A percentile compares a stretch with the other conserved stretches of the same genome.
phyloP scores from a whole-genome alignment of 2,113 vertebrate genomes.

The Mirounga angustirostris region DNA sequence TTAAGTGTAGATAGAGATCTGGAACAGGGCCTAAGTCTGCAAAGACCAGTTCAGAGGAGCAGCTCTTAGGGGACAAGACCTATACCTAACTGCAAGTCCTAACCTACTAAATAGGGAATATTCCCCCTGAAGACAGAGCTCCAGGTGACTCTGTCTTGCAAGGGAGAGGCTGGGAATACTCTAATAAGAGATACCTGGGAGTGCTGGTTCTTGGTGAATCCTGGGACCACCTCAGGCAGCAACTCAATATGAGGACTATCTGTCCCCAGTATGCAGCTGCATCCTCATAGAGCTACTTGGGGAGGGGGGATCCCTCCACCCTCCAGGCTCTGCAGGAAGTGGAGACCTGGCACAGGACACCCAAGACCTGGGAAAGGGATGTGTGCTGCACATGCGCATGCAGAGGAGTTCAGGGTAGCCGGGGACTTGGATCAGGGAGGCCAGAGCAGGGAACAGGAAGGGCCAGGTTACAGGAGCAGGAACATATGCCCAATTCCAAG shows the following conservation, averaged over 20 bases:
- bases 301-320: neutral
- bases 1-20: neutral
- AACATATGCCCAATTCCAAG: neutral
- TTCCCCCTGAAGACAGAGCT: neutral
- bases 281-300: neutral
- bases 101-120: neutral
- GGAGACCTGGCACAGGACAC: neutral
- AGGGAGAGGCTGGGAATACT: neutral
- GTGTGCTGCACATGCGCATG: neutral
- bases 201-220: neutral
- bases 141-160: neutral
- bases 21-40: neutral
- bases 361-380: fast-evolving
- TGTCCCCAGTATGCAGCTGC: neutral
- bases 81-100: neutral
- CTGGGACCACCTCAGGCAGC: neutral
- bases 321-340: neutral
- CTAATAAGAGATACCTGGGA: neutral
- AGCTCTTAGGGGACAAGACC: neutral
- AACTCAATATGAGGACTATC: too few species aligned
- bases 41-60: neutral
- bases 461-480: neutral
- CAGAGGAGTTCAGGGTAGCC: neutral
- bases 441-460: neutral
- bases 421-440: neutral